These are phyloP conservation scores for Hippoglossus hippoglossus DNA, from an alignment of 2,797 vertebrate species.

Conservation along the genomic window DNA sequence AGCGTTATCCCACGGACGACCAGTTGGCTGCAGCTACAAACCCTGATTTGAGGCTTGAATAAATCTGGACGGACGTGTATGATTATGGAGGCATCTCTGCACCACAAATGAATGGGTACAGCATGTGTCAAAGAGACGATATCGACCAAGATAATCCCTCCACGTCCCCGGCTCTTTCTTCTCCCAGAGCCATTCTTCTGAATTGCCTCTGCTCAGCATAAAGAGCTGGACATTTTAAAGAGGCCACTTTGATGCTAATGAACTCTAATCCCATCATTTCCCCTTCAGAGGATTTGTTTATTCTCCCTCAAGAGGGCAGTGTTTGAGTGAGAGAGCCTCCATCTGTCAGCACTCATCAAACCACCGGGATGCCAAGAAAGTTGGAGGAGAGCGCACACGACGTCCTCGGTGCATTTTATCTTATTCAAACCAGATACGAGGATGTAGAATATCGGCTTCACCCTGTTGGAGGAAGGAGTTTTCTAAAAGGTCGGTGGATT, in stretches of 20 bases:
- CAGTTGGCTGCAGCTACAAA: conserved; percentile 25
- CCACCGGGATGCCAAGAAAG: conserved; percentile 52
- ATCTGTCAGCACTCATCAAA: conserved; percentile 66
- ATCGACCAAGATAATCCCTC: neutral
- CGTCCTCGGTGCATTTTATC: conserved; percentile 15
- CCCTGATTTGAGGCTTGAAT: conserved; percentile 47
- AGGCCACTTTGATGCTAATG: conserved; percentile 22
- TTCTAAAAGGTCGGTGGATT: neutral
- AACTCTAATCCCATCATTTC: conserved; percentile 9
- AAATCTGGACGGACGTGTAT: conserved; percentile 45
- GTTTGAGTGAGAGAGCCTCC: conserved; percentile 77
- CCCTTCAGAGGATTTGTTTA: conserved; percentile 36
- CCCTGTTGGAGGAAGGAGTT: neutral
- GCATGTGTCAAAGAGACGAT: conserved; percentile 15
- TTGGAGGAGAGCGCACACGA: conserved; percentile 3
- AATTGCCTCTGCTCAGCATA: neutral
- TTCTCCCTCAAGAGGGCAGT: conserved; percentile 85
- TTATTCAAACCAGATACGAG: conserved; percentile 57
- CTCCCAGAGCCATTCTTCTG: neutral
- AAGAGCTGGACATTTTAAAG: neutral
- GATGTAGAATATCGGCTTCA: conserved; percentile 7
- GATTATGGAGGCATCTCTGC: conserved; percentile 40
- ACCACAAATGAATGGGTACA: conserved; percentile 43
- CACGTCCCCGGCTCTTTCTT: conserved; percentile 2
- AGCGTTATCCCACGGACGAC: conserved; percentile 5